These are phyloP conservation scores for Bombus affinis DNA, from an alignment of 1,140 invertebrate genomes.

Conservation along the genomic window DNA sequence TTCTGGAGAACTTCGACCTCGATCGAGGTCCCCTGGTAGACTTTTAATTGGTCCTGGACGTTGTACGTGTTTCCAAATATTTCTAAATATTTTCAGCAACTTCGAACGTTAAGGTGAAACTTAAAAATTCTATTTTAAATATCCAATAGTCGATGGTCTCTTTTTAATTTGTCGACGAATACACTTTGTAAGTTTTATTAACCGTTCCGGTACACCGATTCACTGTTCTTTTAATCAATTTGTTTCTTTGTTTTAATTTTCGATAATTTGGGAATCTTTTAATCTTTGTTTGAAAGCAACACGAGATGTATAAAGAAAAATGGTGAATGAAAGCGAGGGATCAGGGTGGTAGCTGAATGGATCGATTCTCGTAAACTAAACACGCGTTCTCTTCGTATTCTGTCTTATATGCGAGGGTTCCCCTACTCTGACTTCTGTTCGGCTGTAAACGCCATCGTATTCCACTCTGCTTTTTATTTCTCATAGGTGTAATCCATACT, in stretches of 20 bases:
- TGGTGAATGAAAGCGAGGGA: not conserved
- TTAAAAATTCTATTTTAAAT: not conserved
- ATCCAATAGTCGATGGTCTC: not conserved
- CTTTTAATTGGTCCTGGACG: not conserved
- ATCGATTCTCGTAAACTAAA: constrained; percentile 74
- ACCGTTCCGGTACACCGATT: not conserved
- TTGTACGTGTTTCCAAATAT: not conserved
- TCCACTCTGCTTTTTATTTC: constrained; percentile 59
- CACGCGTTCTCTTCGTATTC: constrained; percentile 77
- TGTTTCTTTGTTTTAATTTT: not conserved
- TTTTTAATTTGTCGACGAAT: not conserved
- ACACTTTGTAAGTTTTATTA: not conserved
- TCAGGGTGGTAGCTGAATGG: constrained; percentile 27
- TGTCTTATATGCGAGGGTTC: constrained; percentile 79
- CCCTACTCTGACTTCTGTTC: constrained; percentile 72
- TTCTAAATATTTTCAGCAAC: not conserved
- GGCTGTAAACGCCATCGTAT: constrained; percentile 64
- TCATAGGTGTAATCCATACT: not conserved
- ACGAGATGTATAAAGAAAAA: not conserved
- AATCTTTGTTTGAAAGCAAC: too few relatives aligned
- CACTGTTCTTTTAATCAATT: not conserved
- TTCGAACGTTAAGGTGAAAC: not conserved
- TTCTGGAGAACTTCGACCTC: constrained; percentile 19
- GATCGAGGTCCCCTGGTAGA: not conserved
- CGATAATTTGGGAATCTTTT: fast-evolving